Conservation (phyloP, 2,888 invertebrate species). For the Euspilapteryx auroguttella region DNA sequence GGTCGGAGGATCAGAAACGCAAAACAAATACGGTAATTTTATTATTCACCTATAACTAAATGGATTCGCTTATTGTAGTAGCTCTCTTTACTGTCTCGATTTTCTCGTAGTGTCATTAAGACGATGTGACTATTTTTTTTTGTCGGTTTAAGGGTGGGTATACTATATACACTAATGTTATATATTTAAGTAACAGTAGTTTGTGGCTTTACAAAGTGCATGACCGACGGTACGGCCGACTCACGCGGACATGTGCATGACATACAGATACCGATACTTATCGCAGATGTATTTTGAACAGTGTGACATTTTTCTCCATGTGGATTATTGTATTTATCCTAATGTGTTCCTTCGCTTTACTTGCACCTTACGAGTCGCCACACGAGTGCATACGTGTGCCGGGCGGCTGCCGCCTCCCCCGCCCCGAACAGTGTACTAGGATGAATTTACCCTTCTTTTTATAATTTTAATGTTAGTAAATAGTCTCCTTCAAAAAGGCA, state of each 20-base stretch:
- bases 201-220: conserved; percentile 58
- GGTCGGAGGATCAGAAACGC: conserved; percentile 39
- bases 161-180: conserved; percentile 59
- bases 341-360: conserved; percentile 46
- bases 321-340: conserved; percentile 49
- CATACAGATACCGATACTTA: conserved; percentile 21
- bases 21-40: conserved; percentile 46
- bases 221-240: conserved; percentile 34
- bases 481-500: too few species aligned
- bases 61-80: conserved; percentile 58
- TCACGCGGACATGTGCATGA: conserved; percentile 43
- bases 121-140: conserved; percentile 31
- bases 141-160: conserved; percentile 56
- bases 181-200: conserved; percentile 56
- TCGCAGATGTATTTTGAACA: conserved; percentile 42
- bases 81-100: conserved; percentile 57
- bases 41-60: conserved; percentile 54
- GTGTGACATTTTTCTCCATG: conserved; percentile 56
- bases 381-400: conserved; percentile 13
- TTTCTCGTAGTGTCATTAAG: conserved; percentile 48
- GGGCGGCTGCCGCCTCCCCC: conserved; percentile 4
- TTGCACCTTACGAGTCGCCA: conserved; percentile 27
- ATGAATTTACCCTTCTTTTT: too few species aligned
- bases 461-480: too few species aligned
- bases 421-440: too few species aligned